These are phyloP conservation scores for Geophilus truncorum DNA, from an alignment of 2,888 invertebrate species.

Conservation along the genomic window DNA sequence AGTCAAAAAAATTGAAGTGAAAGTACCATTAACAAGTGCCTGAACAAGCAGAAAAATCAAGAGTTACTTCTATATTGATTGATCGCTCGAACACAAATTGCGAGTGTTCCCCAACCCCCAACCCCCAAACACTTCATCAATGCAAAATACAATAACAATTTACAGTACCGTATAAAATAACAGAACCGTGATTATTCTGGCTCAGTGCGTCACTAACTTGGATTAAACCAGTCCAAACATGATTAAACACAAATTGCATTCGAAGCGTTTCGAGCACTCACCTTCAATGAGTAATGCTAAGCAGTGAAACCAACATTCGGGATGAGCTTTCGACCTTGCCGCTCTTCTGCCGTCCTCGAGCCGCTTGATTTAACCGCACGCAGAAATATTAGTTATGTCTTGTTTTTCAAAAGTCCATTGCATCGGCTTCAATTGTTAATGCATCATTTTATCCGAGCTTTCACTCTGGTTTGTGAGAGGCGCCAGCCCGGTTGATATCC, in stretches of 20 bases:
- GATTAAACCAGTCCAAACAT: not conserved
- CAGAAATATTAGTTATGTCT: not conserved
- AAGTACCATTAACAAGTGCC: not conserved
- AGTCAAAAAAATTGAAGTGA: not conserved
- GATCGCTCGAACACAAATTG: not conserved
- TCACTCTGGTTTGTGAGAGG: not conserved
- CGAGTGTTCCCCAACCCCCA: no score
- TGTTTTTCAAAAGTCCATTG: not conserved
- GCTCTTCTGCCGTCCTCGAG: not conserved
- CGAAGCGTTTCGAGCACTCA: not conserved
- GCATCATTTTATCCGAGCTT: constrained; percentile 17
- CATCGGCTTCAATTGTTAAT: constrained; percentile 12
- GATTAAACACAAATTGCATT: not conserved
- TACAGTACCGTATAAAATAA: no score
- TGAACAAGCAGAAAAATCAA: not conserved
- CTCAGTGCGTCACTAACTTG: no score
- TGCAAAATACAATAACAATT: not conserved
- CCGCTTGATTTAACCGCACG: not conserved
- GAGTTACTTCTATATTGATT: not conserved
- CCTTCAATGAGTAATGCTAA: constrained; percentile 10
- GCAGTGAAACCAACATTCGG: constrained; percentile 21
- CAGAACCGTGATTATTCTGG: no score
- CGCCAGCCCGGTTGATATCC: constrained; percentile 25
- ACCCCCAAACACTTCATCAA: no score
- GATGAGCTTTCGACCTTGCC: not conserved